These are phyloP conservation scores for Hirudinaria manillensis DNA, from an alignment of 2,888 invertebrate genomes.

Conservation along the genomic window DNA sequence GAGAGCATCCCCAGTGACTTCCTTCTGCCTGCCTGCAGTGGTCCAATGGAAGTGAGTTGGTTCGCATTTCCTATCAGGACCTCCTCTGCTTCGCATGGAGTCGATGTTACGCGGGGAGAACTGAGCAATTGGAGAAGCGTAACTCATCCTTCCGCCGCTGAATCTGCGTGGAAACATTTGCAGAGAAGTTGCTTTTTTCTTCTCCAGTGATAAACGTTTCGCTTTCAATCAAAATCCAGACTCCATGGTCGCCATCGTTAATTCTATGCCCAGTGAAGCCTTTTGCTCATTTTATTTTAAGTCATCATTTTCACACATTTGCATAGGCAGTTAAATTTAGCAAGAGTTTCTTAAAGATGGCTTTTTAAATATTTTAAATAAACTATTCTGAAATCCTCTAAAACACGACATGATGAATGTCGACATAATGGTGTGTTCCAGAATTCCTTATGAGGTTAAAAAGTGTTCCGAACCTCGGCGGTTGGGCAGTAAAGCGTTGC, in stretches of 20 bases:
- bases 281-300: too few relatives aligned
- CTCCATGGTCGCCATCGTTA: too few relatives aligned
- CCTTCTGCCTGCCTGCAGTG: constrained; percentile 30
- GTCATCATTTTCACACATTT: too few relatives aligned
- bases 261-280: too few relatives aligned
- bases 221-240: neutral
- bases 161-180: neutral
- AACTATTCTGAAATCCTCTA: too few relatives aligned
- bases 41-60: constrained; percentile 41
- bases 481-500: constrained; percentile 31
- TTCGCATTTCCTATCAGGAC: constrained; percentile 32
- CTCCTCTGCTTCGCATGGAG: constrained; percentile 9
- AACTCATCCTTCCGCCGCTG: constrained; percentile 16
- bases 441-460: neutral
- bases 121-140: constrained; percentile 15
- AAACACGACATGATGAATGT: too few relatives aligned
- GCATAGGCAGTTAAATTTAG: too few relatives aligned
- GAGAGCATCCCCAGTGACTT: neutral
- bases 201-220: neutral
- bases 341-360: too few relatives aligned
- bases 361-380: too few relatives aligned
- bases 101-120: constrained; percentile 18
- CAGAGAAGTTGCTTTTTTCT: neutral
- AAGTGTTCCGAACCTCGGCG: constrained; percentile 19
- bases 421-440: too few relatives aligned